Base-by-base conservation (phyloP, 2,797 vertebrate species). In the Cynodonichthys magdalenae region DNA sequence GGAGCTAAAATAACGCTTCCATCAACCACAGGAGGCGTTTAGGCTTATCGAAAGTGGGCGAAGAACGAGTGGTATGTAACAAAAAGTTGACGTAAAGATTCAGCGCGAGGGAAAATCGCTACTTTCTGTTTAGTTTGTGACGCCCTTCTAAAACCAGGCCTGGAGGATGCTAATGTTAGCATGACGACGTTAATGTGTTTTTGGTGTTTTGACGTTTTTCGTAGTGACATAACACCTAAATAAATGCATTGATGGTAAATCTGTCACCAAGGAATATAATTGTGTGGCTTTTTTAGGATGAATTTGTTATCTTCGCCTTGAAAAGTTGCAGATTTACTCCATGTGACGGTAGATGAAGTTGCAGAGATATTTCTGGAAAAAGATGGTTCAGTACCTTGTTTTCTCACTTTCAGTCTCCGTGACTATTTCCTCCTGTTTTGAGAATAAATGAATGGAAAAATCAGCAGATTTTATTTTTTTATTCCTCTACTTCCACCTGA, bases 21-120 rank as follows among this genome's bases (percentile, higher is more conserved):
- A 42, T 29, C 49, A 6, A 0, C 3, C 0, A 0, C 14, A 17
- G 18, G 45, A 65, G 3, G 6, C 24, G 0, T 18, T 15, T 27
- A 14, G 27, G 3, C 8, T 0, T 20, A 1, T 9, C 1, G 7
- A 3, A 18, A 5, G 8, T 5, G 2, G 19, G 1, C 29, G n/a
- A 46, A 42, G 27, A 67, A 54, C 55, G 6, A 24, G 31, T 65
- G 77, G 84, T 84, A 79, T 62, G 76, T 17, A 28, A n/a, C 6
- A 19, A 17, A 18, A 3, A 12, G 3, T 1, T 4, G 8, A 6
- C 17, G 0, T 4, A 31, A 5, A 19, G 6, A 17, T 15, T 12
- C 15, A 55, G 14, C 4, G 41, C 14, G 41, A 9, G 4, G 19
- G 7, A 2, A 1, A 10, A 1, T 6, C 4, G 50, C 14, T 9